Conservation (phyloP, 2,888 invertebrate genomes). For the Cantharis lateralis region DNA sequence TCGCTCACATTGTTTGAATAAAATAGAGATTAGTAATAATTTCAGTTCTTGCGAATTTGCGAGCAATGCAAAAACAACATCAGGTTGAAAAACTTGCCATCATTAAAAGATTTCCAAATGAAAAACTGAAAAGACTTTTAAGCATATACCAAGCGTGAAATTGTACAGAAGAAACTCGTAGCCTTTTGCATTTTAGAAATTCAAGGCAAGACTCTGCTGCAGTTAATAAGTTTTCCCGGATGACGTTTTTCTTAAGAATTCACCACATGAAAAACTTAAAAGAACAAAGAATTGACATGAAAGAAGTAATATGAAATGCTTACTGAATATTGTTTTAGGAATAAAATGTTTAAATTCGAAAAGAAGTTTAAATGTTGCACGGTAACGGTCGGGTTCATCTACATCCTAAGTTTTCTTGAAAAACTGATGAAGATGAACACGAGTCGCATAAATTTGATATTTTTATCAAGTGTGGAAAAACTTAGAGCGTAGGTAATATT, state of each 20-base stretch:
- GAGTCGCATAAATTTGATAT: not conserved
- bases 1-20: not conserved
- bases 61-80: not conserved
- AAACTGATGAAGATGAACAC: not conserved
- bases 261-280: slow-evolving; percentile 1
- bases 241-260: not conserved
- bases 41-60: not conserved
- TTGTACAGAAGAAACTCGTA: slow-evolving; percentile 16
- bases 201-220: slow-evolving; percentile 11
- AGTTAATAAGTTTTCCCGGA: slow-evolving; percentile 22
- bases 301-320: not conserved
- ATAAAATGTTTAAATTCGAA: not conserved
- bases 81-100: not conserved
- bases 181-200: slow-evolving; percentile 24
- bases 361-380: not conserved
- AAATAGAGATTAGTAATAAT: not conserved
- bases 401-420: not conserved
- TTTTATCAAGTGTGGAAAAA: not conserved
- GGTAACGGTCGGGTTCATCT: not conserved
- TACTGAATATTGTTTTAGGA: not conserved
- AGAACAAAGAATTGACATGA: not conserved
- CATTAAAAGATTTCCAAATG: slow-evolving; percentile 17
- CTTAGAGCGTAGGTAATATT: not conserved
- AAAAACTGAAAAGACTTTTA: slow-evolving; percentile 24
- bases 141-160: slow-evolving; percentile 26